A percentile compares a stretch with the other conserved stretches of the same genome.
Evolutionary conservation across 92 coral and sea anemone genomes (phyloP).

Genomic region (Desmophyllum pertusum): DNA sequence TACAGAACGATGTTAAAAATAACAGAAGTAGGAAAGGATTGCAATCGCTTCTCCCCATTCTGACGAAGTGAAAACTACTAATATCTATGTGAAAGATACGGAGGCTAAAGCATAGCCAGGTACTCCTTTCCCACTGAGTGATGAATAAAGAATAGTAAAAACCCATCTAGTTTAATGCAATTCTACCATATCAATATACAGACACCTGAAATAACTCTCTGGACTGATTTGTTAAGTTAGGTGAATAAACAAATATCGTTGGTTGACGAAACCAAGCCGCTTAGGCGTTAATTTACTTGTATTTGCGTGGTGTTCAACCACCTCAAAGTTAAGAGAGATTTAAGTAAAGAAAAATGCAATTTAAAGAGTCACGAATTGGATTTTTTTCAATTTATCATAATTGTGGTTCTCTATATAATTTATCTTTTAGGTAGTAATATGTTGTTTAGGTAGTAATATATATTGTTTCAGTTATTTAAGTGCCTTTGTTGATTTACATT

Average conservation of each 20-base stretch:
- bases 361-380: background rate
- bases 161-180: background rate
- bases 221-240: conserved; percentile 8
- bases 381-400: background rate
- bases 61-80: background rate
- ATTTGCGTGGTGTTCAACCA: background rate
- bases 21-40: background rate
- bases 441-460: background rate
- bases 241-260: conserved; percentile 23
- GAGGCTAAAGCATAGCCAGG: conserved; percentile 34
- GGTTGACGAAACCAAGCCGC: background rate
- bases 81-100: background rate
- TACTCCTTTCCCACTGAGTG: background rate
- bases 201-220: conserved; percentile 29
- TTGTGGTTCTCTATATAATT: background rate
- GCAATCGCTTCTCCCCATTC: background rate
- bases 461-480: background rate
- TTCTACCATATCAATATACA: background rate
- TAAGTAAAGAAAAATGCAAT: background rate
- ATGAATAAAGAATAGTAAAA: background rate
- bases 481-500: background rate
- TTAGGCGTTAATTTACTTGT: background rate
- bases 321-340: background rate
- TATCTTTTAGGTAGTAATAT: background rate
- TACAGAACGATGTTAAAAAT: conserved; percentile 6